Conservation (phyloP, 2,113 vertebrate genomes). For the Pelmatolapia mariae region DNA sequence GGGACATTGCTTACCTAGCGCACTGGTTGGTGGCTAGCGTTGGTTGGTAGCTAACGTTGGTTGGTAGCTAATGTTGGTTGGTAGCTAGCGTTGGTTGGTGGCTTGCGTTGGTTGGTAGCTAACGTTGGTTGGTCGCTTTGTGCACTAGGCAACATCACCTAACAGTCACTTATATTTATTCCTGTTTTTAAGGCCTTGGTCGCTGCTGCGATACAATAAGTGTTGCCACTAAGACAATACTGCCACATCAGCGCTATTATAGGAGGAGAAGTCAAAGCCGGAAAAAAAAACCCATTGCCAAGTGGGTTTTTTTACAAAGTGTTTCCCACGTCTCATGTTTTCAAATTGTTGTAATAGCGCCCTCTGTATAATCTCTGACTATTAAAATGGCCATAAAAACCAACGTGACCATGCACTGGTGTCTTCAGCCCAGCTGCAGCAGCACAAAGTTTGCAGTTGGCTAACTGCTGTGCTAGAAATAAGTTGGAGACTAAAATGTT, state of each 20-base stretch:
- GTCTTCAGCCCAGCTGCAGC: background rate
- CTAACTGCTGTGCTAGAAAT: background rate
- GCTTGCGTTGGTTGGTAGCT: rapidly evolving
- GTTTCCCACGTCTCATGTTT: background rate
- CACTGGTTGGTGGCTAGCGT: background rate
- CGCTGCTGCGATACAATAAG: background rate
- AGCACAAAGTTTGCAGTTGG: background rate
- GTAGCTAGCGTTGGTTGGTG: rapidly evolving
- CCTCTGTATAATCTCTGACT: background rate
- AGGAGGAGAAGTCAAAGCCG: background rate
- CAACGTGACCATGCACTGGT: background rate
- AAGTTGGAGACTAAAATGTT: background rate
- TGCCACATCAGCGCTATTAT: background rate
- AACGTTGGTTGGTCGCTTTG: background rate
- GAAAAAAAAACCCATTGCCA: background rate
- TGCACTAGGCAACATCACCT: background rate
- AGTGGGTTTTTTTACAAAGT: background rate
- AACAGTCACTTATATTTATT: background rate
- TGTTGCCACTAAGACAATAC: background rate
- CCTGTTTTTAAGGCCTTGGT: background rate
- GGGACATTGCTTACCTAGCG: background rate
- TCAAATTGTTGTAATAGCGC: background rate
- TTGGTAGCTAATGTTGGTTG: rapidly evolving
- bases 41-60: rapidly evolving
- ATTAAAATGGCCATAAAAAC: background rate